Conservation (phyloP, 1,140 invertebrate genomes). For the Trissolcus basalis region DNA sequence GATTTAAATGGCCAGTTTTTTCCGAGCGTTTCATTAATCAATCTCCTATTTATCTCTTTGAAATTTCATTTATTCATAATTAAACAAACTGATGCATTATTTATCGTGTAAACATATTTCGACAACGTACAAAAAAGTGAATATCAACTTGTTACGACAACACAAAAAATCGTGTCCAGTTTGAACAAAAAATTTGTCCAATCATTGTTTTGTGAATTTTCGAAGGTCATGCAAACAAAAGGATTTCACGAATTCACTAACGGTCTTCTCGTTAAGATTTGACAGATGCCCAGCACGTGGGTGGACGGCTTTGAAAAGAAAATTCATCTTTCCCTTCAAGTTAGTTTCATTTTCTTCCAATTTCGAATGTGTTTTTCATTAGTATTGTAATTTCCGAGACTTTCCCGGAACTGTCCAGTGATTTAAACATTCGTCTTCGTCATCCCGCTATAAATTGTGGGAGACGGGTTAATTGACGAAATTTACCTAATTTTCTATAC, state of each 20-base stretch:
- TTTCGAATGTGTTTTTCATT: neutral
- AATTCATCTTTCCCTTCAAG: neutral
- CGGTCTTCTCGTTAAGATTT: slow-evolving; percentile 1
- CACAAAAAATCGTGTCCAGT: no score
- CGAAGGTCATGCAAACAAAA: neutral
- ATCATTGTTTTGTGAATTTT: neutral
- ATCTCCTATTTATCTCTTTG: neutral
- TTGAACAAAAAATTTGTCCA: neutral
- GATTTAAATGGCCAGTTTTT: no score
- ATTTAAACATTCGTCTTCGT: neutral
- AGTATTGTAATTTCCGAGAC: neutral
- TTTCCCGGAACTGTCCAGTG: neutral
- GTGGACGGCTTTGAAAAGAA: neutral
- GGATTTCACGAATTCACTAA: neutral
- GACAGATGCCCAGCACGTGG: slow-evolving; percentile 17
- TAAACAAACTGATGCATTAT: no score
- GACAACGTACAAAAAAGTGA: no score
- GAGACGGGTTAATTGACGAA: no score
- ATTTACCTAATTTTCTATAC: no score
- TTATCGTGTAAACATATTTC: no score
- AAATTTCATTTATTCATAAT: no score
- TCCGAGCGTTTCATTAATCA: neutral
- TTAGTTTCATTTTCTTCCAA: neutral
- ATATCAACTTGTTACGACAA: neutral
- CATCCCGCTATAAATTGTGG: neutral